Conservation (phyloP, 2,113 vertebrate genomes). For the Xiphophorus couchianus region DNA sequence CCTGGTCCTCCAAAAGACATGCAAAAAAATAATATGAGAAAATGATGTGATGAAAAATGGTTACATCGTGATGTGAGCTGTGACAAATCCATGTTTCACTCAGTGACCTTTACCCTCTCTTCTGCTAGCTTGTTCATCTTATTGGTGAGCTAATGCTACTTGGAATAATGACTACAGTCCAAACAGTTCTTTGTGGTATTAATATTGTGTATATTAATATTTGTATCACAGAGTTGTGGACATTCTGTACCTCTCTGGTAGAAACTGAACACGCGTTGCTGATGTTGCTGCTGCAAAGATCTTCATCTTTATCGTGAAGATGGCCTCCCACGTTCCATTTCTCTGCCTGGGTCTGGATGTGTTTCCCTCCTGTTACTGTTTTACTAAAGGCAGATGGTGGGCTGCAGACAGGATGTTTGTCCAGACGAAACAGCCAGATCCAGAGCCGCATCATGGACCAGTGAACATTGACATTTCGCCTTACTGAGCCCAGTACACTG, state of each 20-base stretch:
- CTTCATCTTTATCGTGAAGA: constrained; percentile 31
- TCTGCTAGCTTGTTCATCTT: neutral
- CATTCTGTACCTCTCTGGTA: neutral
- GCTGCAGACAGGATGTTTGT: constrained; percentile 74
- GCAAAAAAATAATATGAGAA: no score
- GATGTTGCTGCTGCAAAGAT: constrained; percentile 34
- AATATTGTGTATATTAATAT: neutral
- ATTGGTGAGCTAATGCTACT: neutral
- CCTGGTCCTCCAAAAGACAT: no score
- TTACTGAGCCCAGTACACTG: neutral
- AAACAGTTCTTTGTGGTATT: neutral
- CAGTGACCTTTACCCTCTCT: no score
- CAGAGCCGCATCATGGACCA: constrained; percentile 25
- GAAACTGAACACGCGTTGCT: constrained; percentile 11
- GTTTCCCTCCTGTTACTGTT: constrained; percentile 72
- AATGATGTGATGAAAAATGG: no score
- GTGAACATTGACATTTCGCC: neutral
- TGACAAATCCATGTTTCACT: no score
- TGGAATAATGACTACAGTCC: neutral
- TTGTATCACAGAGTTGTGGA: neutral
- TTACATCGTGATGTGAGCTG: no score
- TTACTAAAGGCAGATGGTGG: constrained; percentile 72
- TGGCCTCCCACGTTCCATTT: constrained; percentile 49
- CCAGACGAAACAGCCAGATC: constrained; percentile 53
- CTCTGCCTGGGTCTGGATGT: constrained; percentile 47